Evolutionary conservation across 2,113 vertebrate species (phyloP).

Genomic region (Serilophus lunatus): DNA sequence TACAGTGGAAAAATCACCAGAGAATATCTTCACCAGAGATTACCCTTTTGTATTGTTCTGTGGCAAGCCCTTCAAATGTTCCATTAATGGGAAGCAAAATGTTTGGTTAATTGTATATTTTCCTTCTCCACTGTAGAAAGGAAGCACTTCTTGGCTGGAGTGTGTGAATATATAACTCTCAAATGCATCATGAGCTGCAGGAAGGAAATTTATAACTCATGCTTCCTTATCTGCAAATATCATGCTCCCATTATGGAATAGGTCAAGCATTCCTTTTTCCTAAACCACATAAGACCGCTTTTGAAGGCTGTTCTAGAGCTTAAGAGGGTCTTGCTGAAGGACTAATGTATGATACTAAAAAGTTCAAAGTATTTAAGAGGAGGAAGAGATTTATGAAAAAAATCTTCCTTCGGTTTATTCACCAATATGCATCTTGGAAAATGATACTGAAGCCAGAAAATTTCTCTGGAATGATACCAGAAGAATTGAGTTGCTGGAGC

Average conservation of each 20-base stretch:
- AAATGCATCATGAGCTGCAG: slow-evolving; percentile 14
- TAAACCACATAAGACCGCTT: neutral
- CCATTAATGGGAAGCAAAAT: neutral
- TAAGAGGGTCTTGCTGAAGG: neutral
- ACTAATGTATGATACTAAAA: neutral
- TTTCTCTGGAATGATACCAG: neutral
- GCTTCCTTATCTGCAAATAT: slow-evolving; percentile 42
- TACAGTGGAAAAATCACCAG: neutral
- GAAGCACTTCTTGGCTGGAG: neutral
- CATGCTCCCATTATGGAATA: slow-evolving; percentile 47
- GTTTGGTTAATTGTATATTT: neutral
- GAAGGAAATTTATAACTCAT: slow-evolving; percentile 46
- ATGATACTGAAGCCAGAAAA: neutral
- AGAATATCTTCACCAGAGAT: neutral
- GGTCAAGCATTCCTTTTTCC: slow-evolving; percentile 48
- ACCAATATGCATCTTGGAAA: neutral
- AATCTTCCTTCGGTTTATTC: neutral
- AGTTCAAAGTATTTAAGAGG: neutral
- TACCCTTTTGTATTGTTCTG: neutral
- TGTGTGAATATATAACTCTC: slow-evolving; percentile 5
- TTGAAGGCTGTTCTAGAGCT: neutral
- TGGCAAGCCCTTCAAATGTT: neutral
- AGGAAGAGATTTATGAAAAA: neutral
- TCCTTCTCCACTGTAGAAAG: neutral
- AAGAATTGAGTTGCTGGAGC: too few relatives aligned